A percentile compares a stretch with the other conserved stretches of the same genome.
phyloP scores from a whole-genome alignment of 2,797 vertebrate genomes.

The Lophotriccus pileatus region DNA sequence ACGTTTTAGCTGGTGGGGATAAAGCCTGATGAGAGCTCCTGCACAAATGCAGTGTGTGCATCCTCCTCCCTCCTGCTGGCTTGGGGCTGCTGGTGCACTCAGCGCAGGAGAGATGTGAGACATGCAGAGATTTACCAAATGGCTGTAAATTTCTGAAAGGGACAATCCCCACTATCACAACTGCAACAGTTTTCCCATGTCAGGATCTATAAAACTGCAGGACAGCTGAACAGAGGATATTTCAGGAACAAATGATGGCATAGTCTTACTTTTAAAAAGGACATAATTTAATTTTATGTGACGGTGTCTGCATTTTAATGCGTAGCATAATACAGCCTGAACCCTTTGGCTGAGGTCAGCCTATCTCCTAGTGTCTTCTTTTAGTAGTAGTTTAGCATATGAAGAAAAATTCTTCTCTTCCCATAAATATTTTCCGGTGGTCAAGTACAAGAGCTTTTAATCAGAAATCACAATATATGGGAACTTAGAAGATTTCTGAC shows the following conservation, averaged over 20 bases:
- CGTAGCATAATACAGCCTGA: neutral
- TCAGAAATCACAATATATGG: neutral
- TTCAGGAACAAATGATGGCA: conserved; percentile 1
- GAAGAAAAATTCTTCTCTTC: conserved; percentile 2
- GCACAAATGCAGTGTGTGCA: neutral
- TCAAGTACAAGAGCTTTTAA: neutral
- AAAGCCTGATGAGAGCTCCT: neutral
- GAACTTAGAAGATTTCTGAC: neutral
- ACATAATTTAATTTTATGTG: conserved; percentile 28
- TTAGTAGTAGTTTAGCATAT: neutral
- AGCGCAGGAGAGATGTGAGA: neutral
- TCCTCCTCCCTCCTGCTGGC: neutral
- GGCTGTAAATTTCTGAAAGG: neutral
- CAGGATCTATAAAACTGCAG: conserved; percentile 4
- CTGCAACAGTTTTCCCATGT: conserved; percentile 8
- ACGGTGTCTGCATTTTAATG: neutral
- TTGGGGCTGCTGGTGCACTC: neutral
- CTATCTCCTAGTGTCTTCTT: neutral
- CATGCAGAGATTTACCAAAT: neutral
- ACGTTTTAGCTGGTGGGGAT: neutral
- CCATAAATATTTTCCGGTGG: neutral
- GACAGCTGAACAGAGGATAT: neutral
- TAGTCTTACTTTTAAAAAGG: neutral
- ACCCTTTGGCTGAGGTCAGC: neutral
- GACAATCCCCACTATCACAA: neutral